phyloP scores from a whole-genome alignment of 2,797 vertebrate species.

The Spinus olivaceus region DNA sequence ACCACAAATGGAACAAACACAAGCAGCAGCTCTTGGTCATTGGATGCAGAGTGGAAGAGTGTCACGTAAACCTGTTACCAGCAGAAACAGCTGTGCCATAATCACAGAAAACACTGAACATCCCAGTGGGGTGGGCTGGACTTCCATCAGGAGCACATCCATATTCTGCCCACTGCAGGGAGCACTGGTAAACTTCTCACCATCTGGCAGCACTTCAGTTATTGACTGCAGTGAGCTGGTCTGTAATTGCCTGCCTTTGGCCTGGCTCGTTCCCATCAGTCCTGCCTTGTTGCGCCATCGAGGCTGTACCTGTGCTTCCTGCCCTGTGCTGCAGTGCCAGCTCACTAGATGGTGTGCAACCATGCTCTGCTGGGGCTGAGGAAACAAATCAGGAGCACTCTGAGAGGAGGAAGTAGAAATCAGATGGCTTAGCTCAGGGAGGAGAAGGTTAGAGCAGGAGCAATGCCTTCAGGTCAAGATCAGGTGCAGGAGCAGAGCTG shows the following conservation, averaged over 20 bases:
- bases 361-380: background rate
- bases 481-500: background rate
- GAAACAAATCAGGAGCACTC: background rate
- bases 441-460: background rate
- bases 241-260: background rate
- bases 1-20: background rate
- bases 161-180: background rate
- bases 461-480: conserved; percentile 17
- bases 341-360: conserved; percentile 1
- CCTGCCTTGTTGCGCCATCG: rapidly evolving
- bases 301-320: background rate
- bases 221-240: background rate
- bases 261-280: rapidly evolving
- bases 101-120: background rate
- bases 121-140: background rate
- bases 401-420: background rate
- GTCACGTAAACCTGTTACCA: background rate
- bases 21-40: background rate
- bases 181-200: background rate
- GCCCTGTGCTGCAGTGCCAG: background rate
- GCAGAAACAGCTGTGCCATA: background rate
- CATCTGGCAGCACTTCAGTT: background rate
- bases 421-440: background rate
- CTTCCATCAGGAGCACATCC: background rate
- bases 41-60: background rate